Evolutionary conservation across 2,888 invertebrate genomes (phyloP), one percentile per base, ranked within the genome.

Genomic region (Charanyca ferruginea): DNA sequence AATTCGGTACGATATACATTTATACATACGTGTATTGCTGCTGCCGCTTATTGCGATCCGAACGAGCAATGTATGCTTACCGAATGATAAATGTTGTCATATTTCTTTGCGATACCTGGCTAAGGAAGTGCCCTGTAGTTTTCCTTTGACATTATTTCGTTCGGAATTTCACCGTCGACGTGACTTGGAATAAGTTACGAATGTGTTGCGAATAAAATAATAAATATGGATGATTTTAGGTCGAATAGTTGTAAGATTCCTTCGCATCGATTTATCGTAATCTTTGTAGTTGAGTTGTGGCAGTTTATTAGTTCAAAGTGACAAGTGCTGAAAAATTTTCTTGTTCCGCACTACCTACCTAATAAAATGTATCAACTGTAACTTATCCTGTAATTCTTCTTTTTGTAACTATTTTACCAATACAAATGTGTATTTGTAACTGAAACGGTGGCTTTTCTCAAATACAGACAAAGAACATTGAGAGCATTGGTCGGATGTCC

Each of bases 21-120:
- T 44, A 81, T 70, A 62, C 45, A 58, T 73, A 53, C 13, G 59
- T 51, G 48, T 47, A 58, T 45, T 42, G 54, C 66, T 51, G 60
- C 68, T 61, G 49, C 49, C 47, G 48, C 49, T 81, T 71, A 65
- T 69, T 64, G 60, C 65, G 58, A 64, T 57, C 51, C 35, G 65
- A 79, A 66, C 69, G 51, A 66, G 69, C 80, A 73, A 73, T 72
- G 76, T 79, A 75, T 70, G 63, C 59, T 66, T 66, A 71, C 72
- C 51, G 44, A 22, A 73, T 80, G 80, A 79, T 76, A 71, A 79
- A 80, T 82, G 77, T 73, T 63, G 67, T 48, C 59, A 72, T 79
- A 76, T 76, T 70, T 82, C 66, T 70, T 75, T 25, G 52, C 41
- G 58, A 67, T 72, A 79, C 80, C 69, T 62, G 62, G 45, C 44